Percentiles rank a stretch among this genome's conserved stretches.
Conservation (phyloP, 2,113 vertebrate species). For the Laticauda colubrina region DNA sequence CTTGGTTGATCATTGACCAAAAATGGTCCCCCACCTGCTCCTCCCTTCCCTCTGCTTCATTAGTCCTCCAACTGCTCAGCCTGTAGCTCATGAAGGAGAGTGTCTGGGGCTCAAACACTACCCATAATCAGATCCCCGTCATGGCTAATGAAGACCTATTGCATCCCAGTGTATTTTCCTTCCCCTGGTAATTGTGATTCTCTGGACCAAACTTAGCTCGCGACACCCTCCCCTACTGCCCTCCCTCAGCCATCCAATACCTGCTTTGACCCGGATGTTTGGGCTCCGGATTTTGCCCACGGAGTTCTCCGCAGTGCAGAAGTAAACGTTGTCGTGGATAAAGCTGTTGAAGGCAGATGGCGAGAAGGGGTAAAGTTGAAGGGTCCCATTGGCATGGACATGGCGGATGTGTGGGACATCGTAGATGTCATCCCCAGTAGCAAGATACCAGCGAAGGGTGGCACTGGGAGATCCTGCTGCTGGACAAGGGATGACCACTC, state of each 20-base stretch:
- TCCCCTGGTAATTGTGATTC: not conserved
- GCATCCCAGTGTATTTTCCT: not conserved
- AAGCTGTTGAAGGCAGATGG: slow-evolving; percentile 99
- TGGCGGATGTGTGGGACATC: slow-evolving; percentile 98
- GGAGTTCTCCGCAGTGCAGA: slow-evolving; percentile 97
- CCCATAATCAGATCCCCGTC: not conserved
- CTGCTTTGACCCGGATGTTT: slow-evolving; percentile 97
- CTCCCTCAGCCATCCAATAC: slow-evolving; percentile 34
- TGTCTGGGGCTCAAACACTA: not conserved
- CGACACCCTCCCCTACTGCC: not conserved
- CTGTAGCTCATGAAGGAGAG: not conserved
- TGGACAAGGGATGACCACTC: slow-evolving; percentile 95
- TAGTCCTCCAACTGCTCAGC: not conserved
- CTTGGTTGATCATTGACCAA: slow-evolving; percentile 60
- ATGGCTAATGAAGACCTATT: too few species aligned
- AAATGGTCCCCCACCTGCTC: slow-evolving; percentile 37
- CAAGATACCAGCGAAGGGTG: slow-evolving; percentile 97
- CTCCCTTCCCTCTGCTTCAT: too few species aligned
- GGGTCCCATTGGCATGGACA: slow-evolving; percentile 95
- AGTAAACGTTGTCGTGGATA: slow-evolving; percentile 99
- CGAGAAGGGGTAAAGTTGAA: slow-evolving; percentile 97
- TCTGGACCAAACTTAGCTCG: not conserved
- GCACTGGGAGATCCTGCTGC: slow-evolving; percentile 95
- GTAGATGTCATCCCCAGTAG: slow-evolving; percentile 98
- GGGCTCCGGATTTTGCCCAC: slow-evolving; percentile 98